Base-by-base conservation (phyloP, 2,888 invertebrate genomes). In the Ethmia dodecea region DNA sequence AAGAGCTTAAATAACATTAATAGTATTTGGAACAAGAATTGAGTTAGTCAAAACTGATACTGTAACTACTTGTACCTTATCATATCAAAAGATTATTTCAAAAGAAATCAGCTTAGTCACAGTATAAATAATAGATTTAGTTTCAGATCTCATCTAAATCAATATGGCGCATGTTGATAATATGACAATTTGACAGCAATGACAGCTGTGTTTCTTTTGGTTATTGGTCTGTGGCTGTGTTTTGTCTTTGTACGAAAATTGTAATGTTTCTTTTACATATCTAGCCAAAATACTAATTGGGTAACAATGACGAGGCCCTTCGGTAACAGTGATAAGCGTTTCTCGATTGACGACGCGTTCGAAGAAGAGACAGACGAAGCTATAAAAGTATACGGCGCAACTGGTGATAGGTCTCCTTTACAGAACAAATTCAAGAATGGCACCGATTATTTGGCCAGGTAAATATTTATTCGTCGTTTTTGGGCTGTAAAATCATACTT, bases 361-460 rank as follows among this genome's bases (percentile, higher is more conserved):
- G 94, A 94, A 64, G 94, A 94, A 65, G 94, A 94, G 67, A 93
- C 93, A 29, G 94, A 94, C 60, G 94, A 94, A 67, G 93, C 93
- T 35, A 90, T 94, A 55, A 90, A 92, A 63, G 93, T 94, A 29
- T 94, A 94, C 71, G 94, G 94, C 31, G 89, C 93, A 32, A 92
- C 92, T 31, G 91, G 90, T 45, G 91, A 92, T 69, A 89, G 91
- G 55, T 91, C 92, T 45, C 92, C 93, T 55, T 84, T 92, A 59
- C 77, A 81, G 58, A 80, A 75, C 49, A 83, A 81, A 76, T 74
- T 67, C 42, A 81, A 76, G 60, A 81, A 78, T 71, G 78, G 78
- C 49, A 68, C 52, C 37, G 83, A 86, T 49, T 86, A 67, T 58
- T 44, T 81, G 43, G 53, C 84, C 45, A 75, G 80, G 84, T 81